phyloP scores from a whole-genome alignment of 2,113 vertebrate genomes.

The Sinocyclocheilus rhinocerous region DNA sequence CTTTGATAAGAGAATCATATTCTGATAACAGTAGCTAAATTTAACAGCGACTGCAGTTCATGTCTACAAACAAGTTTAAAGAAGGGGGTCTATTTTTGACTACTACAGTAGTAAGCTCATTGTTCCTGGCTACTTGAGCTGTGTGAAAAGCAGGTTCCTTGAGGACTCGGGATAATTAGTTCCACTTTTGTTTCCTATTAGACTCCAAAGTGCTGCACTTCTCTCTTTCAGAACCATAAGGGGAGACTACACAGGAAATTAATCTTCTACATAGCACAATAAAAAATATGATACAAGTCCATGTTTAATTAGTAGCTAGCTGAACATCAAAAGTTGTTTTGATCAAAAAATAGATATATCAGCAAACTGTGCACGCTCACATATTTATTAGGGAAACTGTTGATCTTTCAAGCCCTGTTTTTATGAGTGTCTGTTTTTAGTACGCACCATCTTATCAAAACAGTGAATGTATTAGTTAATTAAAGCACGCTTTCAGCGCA shows the following conservation, averaged over 20 bases:
- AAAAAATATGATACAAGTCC: conserved; percentile 37
- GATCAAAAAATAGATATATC: conserved; percentile 43
- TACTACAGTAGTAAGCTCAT: conserved; percentile 20
- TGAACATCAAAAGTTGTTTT: conserved; percentile 40
- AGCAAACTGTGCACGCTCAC: neutral
- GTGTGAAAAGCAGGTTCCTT: conserved; percentile 27
- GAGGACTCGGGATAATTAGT: conserved; percentile 50
- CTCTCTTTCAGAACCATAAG: conserved; percentile 41
- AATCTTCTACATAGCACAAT: conserved; percentile 34
- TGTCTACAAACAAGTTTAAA: conserved; percentile 13
- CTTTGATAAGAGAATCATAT: neutral
- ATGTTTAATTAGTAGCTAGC: conserved; percentile 57
- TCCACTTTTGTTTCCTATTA: conserved; percentile 51
- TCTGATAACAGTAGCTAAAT: neutral
- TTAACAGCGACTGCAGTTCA: neutral
- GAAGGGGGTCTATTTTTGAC: neutral
- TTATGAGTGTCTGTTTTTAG: conserved; percentile 1
- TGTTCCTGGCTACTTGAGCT: conserved; percentile 30
- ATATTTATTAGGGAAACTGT: conserved; percentile 39
- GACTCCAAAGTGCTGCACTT: conserved; percentile 40
- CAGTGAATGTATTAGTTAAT: neutral
- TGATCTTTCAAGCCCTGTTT: conserved; percentile 6
- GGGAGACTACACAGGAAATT: conserved; percentile 48
- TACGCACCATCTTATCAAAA: no score
- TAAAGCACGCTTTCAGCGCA: neutral